Evolutionary conservation across 2,888 invertebrate species (phyloP).

Genomic region (Synanthedon andrenaeformis): DNA sequence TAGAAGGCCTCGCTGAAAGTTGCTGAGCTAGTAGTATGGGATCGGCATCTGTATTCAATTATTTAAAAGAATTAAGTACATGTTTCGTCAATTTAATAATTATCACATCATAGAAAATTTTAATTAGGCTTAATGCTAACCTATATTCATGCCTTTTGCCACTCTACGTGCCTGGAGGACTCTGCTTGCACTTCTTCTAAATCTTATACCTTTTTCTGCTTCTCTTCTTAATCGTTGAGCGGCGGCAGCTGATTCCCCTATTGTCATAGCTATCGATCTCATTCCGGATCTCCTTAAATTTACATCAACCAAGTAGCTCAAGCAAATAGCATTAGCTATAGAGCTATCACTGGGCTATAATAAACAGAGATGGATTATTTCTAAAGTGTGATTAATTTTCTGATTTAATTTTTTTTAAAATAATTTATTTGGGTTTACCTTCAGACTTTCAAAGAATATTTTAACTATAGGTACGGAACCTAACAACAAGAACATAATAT

Average conservation of each 20-base stretch:
- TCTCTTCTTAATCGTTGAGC: slow-evolving; percentile 54
- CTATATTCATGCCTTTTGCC: slow-evolving; percentile 61
- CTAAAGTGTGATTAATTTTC: background rate
- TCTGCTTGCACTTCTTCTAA: slow-evolving; percentile 56
- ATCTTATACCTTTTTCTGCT: slow-evolving; percentile 56
- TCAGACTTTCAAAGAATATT: background rate
- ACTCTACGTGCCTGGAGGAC: slow-evolving; percentile 56
- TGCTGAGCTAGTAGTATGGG: slow-evolving; percentile 60
- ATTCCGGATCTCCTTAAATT: slow-evolving; percentile 62
- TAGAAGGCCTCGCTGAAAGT: slow-evolving; percentile 60
- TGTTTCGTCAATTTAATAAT: background rate
- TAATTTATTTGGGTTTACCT: background rate
- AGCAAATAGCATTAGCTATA: slow-evolving; percentile 56
- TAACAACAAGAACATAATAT: no score
- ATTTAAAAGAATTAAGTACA: background rate
- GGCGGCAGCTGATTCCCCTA: slow-evolving; percentile 59
- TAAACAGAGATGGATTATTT: background rate
- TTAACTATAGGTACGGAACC: no score
- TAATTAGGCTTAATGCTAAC: slow-evolving; percentile 16
- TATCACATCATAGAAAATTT: no score
- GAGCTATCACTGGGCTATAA: slow-evolving; percentile 50
- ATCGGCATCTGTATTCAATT: slow-evolving; percentile 40
- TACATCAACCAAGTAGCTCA: slow-evolving; percentile 54
- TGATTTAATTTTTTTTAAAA: background rate
- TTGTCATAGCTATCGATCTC: slow-evolving; percentile 47